These are phyloP conservation scores for Todus mexicanus DNA, from an alignment of 2,797 vertebrate species.

Conservation along the genomic window DNA sequence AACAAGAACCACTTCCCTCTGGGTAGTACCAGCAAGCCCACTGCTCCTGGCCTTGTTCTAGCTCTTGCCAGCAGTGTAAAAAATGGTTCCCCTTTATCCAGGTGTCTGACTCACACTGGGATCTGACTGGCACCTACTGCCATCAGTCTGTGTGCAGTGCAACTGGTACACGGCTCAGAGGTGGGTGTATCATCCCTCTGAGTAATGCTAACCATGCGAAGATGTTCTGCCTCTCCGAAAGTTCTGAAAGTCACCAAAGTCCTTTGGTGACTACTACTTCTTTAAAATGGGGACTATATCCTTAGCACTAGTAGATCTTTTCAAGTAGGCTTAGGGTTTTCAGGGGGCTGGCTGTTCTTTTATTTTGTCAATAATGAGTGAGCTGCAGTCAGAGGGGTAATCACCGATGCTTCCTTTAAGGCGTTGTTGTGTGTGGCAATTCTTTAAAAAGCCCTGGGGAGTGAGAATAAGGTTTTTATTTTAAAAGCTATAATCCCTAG, in stretches of 20 bases:
- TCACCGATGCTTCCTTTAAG: neutral
- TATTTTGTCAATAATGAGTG: neutral
- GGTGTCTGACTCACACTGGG: neutral
- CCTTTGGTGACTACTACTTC: neutral
- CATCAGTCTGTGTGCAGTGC: neutral
- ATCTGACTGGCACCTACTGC: neutral
- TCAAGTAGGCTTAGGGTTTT: neutral
- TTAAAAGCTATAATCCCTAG: constrained; percentile 37
- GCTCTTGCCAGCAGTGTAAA: neutral
- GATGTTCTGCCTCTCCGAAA: neutral
- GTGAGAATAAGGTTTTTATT: constrained; percentile 32
- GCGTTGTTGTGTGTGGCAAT: constrained; percentile 1
- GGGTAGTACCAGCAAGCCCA: neutral
- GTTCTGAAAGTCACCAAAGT: neutral
- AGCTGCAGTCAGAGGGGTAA: neutral
- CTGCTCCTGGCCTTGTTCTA: neutral
- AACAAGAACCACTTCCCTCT: neutral
- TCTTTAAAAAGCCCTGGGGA: constrained; percentile 29
- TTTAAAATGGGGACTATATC: neutral
- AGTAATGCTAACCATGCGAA: neutral
- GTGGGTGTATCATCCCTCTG: neutral
- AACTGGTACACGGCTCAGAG: neutral
- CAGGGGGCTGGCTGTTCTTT: neutral
- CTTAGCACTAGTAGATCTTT: neutral
- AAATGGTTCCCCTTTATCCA: neutral